Evolutionary conservation across 2,888 invertebrate species (phyloP).

Genomic region (Myathropa florea): DNA sequence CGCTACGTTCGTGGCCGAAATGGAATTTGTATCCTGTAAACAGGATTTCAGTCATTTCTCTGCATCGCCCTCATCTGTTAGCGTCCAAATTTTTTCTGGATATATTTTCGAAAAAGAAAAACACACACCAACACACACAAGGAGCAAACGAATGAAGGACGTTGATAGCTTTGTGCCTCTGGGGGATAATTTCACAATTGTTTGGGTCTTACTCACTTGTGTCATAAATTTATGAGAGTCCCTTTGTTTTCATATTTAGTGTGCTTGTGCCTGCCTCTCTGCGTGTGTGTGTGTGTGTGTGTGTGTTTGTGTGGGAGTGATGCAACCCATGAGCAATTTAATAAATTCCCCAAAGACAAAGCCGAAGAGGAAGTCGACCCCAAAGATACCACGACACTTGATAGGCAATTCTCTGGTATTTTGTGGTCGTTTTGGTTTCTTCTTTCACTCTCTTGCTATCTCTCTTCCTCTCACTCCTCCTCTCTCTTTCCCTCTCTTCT

Average conservation of each 20-base stretch:
- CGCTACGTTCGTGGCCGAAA: neutral
- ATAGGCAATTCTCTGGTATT: conserved; percentile 60
- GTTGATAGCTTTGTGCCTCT: conserved; percentile 72
- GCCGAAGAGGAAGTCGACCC: neutral
- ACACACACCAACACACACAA: neutral
- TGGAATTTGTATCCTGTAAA: neutral
- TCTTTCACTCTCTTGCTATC: neutral
- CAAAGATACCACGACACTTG: conserved; percentile 34
- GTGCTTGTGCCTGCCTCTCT: conserved; percentile 5
- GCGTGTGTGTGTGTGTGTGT: conserved; percentile 6
- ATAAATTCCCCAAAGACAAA: conserved; percentile 46
- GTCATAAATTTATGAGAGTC: conserved; percentile 67
- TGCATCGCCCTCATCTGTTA: neutral
- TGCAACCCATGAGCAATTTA: conserved; percentile 57
- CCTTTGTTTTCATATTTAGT: conserved; percentile 61
- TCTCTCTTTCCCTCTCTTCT: neutral
- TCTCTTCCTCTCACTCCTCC: neutral
- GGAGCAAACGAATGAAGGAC: neutral
- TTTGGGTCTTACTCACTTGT: conserved; percentile 72
- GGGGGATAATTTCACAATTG: conserved; percentile 78
- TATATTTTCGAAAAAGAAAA: no score
- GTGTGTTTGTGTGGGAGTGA: neutral
- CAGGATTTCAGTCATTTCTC: neutral
- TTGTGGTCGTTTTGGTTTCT: conserved; percentile 61
- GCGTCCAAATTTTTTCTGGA: no score